phyloP scores from a whole-genome alignment of 2,113 vertebrate genomes.

The Crotalus horridus region DNA sequence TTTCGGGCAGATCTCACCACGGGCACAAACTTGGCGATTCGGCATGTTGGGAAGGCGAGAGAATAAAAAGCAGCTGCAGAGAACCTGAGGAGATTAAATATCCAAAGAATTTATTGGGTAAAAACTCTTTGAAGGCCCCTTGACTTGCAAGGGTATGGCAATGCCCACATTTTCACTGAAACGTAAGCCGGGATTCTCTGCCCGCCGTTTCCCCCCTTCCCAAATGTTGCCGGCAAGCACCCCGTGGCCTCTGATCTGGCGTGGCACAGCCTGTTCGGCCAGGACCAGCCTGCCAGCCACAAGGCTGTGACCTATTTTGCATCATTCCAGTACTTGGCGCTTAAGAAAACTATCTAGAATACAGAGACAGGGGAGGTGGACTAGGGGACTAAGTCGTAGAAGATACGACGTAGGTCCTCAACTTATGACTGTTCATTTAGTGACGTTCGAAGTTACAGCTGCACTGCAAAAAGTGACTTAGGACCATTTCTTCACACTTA shows the following conservation, averaged over 20 bases:
- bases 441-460: too few relatives aligned
- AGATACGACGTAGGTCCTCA: too few relatives aligned
- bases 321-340: too few relatives aligned
- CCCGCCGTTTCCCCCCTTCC: neutral
- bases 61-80: neutral
- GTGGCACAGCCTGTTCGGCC: slow-evolving; percentile 16
- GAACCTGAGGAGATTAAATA: neutral
- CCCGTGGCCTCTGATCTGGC: neutral
- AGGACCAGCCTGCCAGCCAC: slow-evolving; percentile 59
- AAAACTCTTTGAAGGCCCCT: slow-evolving; percentile 6
- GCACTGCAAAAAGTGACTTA: too few relatives aligned
- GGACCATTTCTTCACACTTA: too few relatives aligned
- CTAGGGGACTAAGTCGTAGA: too few relatives aligned
- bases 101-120: slow-evolving; percentile 28
- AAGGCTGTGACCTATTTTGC: neutral
- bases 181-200: slow-evolving; percentile 7
- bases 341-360: neutral
- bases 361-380: too few relatives aligned
- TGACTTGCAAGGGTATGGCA: slow-evolving; percentile 46
- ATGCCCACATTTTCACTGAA: slow-evolving; percentile 48
- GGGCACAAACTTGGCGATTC: neutral
- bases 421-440: too few relatives aligned
- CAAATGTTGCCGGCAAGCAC: neutral
- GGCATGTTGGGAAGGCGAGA: neutral
- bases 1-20: neutral